Base-by-base conservation (phyloP, 2,797 vertebrate genomes). In the Acomys russatus region DNA sequence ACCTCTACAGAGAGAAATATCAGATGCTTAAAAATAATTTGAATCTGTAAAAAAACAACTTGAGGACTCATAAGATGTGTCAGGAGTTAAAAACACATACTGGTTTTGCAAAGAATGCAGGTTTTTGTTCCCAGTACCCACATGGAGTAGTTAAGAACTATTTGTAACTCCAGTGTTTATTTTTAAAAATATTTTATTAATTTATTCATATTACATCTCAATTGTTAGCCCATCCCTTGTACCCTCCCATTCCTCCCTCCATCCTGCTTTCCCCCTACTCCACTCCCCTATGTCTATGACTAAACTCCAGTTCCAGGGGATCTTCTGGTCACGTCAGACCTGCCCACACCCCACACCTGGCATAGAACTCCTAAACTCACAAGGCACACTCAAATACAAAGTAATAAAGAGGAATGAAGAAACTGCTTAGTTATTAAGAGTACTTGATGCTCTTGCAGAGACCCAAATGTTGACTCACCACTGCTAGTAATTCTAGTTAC, bases 11-110 rank as follows among this genome's bases (percentile, higher is more conserved):
- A 84, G 64, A 96, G 51, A 88, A 83, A 70, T 35, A 49, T 11
- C 28, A 70, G 38, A 63, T 88, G n/a, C 17, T 78, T 74, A 44
- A 93, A 76, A 80, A 30, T 68, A 93, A 92, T 44, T 68, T 71
- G 51, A 82, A 79, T 18, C 15, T 73, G 59, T 59, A 17, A 54
- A 71, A 44, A 70, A n/a, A 70, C 2, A 70, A 70, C 20, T 56
- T 86, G 66, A 86, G 1, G 0, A 2, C 68, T 38, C 4, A 51
- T 59, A 20, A 87, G 49, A 35, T 54, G 30, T 7, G 44, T 56
- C 20, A 25, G 12, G 3, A 54, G 49, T 35, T 51, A 70, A 35
- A 70, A 86, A n/a, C 11, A 51, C 5, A 7, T 20, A 3, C 64
- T 25, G 4, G 20, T 68, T n/a, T 85, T 66, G 20, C 64, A 70